phyloP scores from a whole-genome alignment of 2,113 vertebrate species.

The Micronisus gabar region DNA sequence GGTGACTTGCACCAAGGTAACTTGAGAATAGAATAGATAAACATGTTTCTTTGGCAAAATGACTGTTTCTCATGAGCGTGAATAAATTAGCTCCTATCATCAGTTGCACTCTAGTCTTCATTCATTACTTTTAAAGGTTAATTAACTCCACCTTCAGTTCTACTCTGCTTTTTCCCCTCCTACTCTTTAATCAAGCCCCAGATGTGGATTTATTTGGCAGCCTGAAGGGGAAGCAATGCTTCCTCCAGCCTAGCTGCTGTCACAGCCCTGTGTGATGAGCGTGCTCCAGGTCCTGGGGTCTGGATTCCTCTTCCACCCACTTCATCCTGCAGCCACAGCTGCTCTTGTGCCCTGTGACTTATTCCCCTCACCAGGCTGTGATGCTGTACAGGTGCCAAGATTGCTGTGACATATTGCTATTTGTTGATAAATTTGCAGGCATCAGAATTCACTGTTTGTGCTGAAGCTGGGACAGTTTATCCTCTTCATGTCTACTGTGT shows the following conservation, averaged over 20 bases:
- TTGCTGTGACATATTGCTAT: not conserved
- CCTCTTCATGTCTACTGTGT: accelerated
- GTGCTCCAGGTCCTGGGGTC: not conserved
- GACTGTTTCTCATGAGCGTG: not conserved
- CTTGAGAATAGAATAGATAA: not conserved
- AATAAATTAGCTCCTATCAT: not conserved
- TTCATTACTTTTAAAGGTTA: constrained; percentile 31
- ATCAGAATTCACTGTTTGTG: not conserved
- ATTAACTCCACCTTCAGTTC: not conserved
- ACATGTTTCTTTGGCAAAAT: not conserved
- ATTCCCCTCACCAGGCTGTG: not conserved
- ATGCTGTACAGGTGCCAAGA: not conserved
- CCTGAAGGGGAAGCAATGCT: not conserved
- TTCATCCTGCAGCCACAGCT: not conserved
- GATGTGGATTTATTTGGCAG: not conserved
- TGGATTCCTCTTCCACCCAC: not conserved
- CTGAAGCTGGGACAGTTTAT: not conserved
- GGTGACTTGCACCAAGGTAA: not conserved
- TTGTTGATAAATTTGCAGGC: not conserved
- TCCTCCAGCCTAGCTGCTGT: not conserved
- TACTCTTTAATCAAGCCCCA: accelerated
- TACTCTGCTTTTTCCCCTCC: not conserved
- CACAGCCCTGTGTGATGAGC: not conserved
- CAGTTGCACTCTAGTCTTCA: not conserved
- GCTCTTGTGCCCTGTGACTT: not conserved